phyloP scores from a whole-genome alignment of 2,888 invertebrate species.

The Danaus chrysippus region DNA sequence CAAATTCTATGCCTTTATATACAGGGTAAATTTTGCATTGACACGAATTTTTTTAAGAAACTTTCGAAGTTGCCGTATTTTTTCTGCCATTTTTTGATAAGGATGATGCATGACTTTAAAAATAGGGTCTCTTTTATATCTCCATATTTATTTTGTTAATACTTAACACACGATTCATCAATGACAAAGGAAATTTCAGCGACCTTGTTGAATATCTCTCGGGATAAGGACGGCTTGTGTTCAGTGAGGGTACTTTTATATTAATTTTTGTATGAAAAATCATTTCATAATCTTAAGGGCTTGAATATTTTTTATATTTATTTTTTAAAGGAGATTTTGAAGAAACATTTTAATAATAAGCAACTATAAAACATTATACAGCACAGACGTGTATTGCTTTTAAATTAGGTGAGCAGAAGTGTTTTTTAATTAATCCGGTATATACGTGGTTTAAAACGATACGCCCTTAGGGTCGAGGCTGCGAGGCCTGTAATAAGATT shows the following conservation, averaged over 20 bases:
- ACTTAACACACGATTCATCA: constrained; percentile 49
- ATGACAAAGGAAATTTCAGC: constrained; percentile 48
- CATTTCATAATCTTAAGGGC: too few relatives aligned
- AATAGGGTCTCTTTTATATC: constrained; percentile 10
- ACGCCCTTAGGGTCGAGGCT: constrained; percentile 11
- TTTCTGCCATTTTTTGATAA: constrained; percentile 16
- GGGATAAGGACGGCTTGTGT: constrained; percentile 21
- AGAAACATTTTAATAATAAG: too few relatives aligned
- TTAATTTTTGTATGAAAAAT: too few relatives aligned
- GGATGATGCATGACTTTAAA: constrained; percentile 17
- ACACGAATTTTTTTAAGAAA: neutral
- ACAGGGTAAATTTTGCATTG: neutral
- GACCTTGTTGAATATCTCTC: constrained; percentile 33
- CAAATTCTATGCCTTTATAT: neutral
- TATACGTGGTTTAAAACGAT: neutral
- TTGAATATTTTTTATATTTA: too few relatives aligned
- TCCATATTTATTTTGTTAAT: constrained; percentile 13
- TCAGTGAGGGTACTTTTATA: neutral
- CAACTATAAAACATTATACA: too few relatives aligned
- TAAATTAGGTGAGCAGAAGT: neutral
- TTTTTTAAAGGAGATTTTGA: too few relatives aligned
- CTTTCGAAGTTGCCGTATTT: constrained; percentile 1
- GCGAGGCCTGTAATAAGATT: constrained; percentile 20
- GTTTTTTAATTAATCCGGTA: neutral
- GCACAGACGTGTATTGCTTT: neutral